A percentile compares a stretch with the other conserved stretches of the same genome.
These are phyloP conservation scores for Drosophila prostipennis DNA, from an alignment of 2,888 invertebrate species.

Conservation along the genomic window DNA sequence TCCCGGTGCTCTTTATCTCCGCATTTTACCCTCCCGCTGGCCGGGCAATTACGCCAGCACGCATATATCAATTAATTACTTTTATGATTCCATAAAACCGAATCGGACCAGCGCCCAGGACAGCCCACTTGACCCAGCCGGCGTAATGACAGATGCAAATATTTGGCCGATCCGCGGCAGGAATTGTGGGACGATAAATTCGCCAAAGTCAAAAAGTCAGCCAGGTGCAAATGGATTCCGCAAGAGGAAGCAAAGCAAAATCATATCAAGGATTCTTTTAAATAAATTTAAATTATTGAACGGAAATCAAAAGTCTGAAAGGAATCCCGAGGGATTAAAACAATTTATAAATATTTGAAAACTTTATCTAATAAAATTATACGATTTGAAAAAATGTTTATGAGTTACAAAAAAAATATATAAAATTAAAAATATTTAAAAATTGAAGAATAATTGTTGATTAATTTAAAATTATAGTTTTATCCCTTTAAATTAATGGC, in stretches of 20 bases:
- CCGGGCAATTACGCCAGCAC: constrained; percentile 63
- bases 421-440: too few species aligned
- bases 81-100: constrained; percentile 69
- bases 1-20: constrained; percentile 36
- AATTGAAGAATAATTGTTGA: too few species aligned
- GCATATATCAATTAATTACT: constrained; percentile 75
- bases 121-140: constrained; percentile 15
- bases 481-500: too few species aligned
- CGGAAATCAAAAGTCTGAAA: too few species aligned
- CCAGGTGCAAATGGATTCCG: constrained; percentile 8
- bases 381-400: too few species aligned
- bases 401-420: too few species aligned
- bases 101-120: constrained; percentile 17
- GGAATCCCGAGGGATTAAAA: too few species aligned
- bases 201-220: constrained; percentile 28
- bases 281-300: background rate
- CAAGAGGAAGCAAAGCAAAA: background rate
- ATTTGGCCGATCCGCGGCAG: constrained; percentile 51
- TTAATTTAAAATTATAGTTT: too few species aligned
- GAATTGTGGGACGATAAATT: constrained; percentile 37
- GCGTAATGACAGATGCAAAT: constrained; percentile 67
- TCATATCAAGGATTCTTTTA: background rate
- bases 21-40: constrained; percentile 10
- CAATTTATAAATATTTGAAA: too few species aligned
- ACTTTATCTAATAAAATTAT: too few species aligned